A percentile compares a stretch with the other conserved stretches of the same genome.
Evolutionary conservation across 2,797 vertebrate genomes (phyloP).

Genomic region (Anas acuta): DNA sequence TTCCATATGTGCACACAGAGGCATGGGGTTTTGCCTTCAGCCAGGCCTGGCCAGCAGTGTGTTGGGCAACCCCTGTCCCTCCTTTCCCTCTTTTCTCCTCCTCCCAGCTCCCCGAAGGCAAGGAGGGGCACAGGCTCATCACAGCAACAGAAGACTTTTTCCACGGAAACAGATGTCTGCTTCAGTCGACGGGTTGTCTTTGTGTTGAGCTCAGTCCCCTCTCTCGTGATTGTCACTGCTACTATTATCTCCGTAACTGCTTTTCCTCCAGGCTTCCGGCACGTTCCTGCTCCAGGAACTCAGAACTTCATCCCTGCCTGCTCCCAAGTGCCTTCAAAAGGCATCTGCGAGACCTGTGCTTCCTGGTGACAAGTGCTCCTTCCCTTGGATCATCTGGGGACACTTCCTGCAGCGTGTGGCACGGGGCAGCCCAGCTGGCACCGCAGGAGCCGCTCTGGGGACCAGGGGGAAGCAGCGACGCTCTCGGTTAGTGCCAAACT

Average conservation of each 20-base stretch:
- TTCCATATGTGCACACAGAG: background rate
- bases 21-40: background rate
- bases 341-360: background rate
- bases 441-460: background rate
- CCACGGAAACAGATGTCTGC: conserved; percentile 10
- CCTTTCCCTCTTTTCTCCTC: background rate
- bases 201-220: background rate
- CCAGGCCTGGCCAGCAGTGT: accelerated
- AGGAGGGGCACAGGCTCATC: background rate
- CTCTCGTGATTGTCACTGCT: conserved; percentile 6
- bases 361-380: conserved; percentile 12
- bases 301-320: background rate
- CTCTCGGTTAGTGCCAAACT: background rate
- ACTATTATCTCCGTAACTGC: conserved; percentile 7
- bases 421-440: background rate
- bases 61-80: background rate
- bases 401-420: accelerated
- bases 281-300: background rate
- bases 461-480: background rate
- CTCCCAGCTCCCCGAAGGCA: background rate
- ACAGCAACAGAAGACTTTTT: background rate
- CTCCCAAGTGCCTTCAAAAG: conserved; percentile 22
- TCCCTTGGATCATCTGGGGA: background rate
- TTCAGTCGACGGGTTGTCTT: background rate
- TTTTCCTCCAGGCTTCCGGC: conserved; percentile 8